Conservation (phyloP, 2,797 vertebrate genomes). For the Poeciliopsis gracilis region DNA sequence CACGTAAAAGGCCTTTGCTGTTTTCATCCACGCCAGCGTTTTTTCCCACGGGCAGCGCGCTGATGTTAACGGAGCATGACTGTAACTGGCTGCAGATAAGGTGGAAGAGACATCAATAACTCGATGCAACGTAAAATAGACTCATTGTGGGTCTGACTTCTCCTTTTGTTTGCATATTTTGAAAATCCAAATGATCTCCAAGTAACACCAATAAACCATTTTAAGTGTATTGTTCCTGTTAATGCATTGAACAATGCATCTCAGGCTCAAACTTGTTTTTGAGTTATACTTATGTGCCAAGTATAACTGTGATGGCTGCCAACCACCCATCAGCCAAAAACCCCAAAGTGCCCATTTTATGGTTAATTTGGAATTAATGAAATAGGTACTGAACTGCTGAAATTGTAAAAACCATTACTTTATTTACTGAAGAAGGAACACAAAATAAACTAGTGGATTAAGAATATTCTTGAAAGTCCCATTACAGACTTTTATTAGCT, state of each 20-base stretch:
- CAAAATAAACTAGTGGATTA: neutral
- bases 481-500: neutral
- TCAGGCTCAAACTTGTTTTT: conserved; percentile 13
- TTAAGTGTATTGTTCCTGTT: conserved; percentile 8
- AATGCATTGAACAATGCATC: conserved; percentile 29
- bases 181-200: neutral
- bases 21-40: conserved; percentile 28
- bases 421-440: neutral
- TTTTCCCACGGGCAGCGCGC: conserved; percentile 28
- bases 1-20: conserved; percentile 46
- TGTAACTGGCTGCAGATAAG: conserved; percentile 17
- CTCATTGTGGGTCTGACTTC: conserved; percentile 6
- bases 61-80: conserved; percentile 17
- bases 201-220: neutral
- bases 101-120: conserved; percentile 11
- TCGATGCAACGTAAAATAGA: neutral
- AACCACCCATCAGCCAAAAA: neutral
- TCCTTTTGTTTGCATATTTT: neutral
- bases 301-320: neutral
- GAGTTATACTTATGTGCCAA: conserved; percentile 1
- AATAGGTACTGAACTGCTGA: neutral
- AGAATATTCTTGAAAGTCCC: neutral
- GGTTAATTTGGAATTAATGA: conserved; percentile 2
- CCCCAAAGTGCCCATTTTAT: conserved; percentile 1
- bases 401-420: neutral